Conservation (phyloP, 2,797 vertebrate species). For the Lophius americanus region DNA sequence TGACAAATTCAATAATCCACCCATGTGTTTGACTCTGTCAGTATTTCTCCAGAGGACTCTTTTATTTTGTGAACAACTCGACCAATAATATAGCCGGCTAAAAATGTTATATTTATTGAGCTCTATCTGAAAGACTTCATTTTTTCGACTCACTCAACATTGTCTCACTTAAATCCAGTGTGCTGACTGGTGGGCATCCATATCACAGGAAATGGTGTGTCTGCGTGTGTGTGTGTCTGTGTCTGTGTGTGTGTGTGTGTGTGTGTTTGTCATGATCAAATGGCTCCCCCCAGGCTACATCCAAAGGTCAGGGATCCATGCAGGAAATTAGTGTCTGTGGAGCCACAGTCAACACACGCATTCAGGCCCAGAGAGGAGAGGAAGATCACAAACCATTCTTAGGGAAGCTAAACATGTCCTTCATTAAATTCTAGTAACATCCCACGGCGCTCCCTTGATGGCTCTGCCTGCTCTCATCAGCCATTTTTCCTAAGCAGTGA, state of each 20-base stretch:
- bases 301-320: conserved; percentile 78
- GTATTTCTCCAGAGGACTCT: background rate
- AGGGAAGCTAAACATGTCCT: conserved; percentile 74
- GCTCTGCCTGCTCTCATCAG: conserved; percentile 66
- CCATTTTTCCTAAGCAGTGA: conserved; percentile 52
- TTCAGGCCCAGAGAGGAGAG: conserved; percentile 26
- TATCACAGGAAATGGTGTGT: conserved; percentile 63
- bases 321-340: conserved; percentile 84
- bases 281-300: conserved; percentile 71
- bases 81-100: background rate
- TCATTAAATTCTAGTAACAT: conserved; percentile 73
- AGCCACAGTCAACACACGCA: conserved; percentile 55
- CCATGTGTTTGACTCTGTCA: no score
- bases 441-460: conserved; percentile 66
- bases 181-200: conserved; percentile 53
- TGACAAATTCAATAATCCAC: background rate
- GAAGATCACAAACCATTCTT: conserved; percentile 48
- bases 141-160: background rate
- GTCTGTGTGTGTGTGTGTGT: conserved; percentile 29
- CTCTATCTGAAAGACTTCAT: background rate
- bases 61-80: background rate
- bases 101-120: background rate
- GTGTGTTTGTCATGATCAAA: conserved; percentile 68
- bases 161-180: conserved; percentile 37
- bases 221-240: conserved; percentile 28